Evolutionary conservation across 2,888 invertebrate genomes (phyloP), one percentile per base, ranked within the genome.

Genomic region (Luffia ferchaultella): DNA sequence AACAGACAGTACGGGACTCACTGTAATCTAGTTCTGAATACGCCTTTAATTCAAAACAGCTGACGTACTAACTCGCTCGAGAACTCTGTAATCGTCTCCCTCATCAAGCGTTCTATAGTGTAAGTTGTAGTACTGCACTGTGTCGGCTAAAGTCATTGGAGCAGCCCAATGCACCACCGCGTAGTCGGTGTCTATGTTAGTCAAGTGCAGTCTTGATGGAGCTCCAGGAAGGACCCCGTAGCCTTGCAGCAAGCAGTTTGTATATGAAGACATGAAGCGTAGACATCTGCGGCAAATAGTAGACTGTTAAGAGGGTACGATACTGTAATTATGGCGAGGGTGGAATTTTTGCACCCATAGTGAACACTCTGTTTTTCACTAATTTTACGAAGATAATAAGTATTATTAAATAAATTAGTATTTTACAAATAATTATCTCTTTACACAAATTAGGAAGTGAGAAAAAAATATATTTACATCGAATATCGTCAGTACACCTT

Each of bases 161-260:
- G 88, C 76, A 0, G 89, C 86, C 94, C 94, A 95, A 63, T 91
- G 91, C 0, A 93, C 74, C 49, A 94, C 90, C 0, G 91, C 92
- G 71, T 90, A 93, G 65, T 88, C 90, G 0, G 89, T 88, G 59
- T 91, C 90, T 54, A 93, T 88, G 66, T 92, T 90, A 40, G 90
- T 88, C 3, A 93, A 87, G 59, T 88, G 88, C 1, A 93, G 82
- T 48, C 86, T 83, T 0, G 87, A 86, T 0, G 94, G 94, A 0
- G 90, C 85, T 20, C 91, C 90, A 0, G 94, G 91, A 1, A 94
- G 82, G 0, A 93, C 93, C 0, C 93, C 93, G 71, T 94, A 94
- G 16, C 93, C 93, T 75, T 93, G 92, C 55, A 94, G 86, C 18
- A 94, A 84, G 66, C 94, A 94, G 77, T 90, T 93, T 43, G 90